Percentiles rank a stretch among this genome's conserved stretches.
Evolutionary conservation across 2,797 vertebrate genomes (phyloP).

Genomic region (Cygnus olor): DNA sequence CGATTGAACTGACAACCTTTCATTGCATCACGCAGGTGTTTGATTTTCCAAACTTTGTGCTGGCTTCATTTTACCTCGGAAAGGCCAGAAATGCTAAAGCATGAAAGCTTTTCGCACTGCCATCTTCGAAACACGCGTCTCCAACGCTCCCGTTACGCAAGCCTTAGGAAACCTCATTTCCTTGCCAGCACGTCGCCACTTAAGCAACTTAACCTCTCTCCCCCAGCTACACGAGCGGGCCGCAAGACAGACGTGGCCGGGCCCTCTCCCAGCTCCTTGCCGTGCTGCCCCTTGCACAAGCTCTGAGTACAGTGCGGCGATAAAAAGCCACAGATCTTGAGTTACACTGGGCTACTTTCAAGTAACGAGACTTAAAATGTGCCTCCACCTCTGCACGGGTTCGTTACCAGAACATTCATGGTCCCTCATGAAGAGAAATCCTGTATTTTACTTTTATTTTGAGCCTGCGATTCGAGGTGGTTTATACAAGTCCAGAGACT

Average conservation of each 20-base stretch:
- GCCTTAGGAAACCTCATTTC: slow-evolving; percentile 19
- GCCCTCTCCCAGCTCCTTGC: neutral
- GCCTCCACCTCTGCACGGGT: neutral
- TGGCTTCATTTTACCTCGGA: neutral
- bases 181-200: neutral
- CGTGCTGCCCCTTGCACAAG: neutral
- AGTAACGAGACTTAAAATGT: neutral
- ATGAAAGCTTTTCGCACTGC: neutral
- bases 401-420: neutral
- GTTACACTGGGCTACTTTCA: neutral
- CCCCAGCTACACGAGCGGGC: neutral
- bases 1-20: neutral
- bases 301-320: rapidly evolving
- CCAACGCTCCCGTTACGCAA: neutral
- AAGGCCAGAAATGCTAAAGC: neutral
- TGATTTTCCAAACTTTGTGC: neutral
- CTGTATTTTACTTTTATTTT: neutral
- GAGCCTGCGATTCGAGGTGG: neutral
- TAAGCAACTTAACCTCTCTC: neutral
- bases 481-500: neutral
- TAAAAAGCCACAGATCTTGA: neutral
- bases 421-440: neutral
- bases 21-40: neutral
- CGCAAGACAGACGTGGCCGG: neutral
- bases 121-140: slow-evolving; percentile 3